Base-by-base conservation (phyloP, 1,140 invertebrate species). In the Ceratitis capitata region DNA sequence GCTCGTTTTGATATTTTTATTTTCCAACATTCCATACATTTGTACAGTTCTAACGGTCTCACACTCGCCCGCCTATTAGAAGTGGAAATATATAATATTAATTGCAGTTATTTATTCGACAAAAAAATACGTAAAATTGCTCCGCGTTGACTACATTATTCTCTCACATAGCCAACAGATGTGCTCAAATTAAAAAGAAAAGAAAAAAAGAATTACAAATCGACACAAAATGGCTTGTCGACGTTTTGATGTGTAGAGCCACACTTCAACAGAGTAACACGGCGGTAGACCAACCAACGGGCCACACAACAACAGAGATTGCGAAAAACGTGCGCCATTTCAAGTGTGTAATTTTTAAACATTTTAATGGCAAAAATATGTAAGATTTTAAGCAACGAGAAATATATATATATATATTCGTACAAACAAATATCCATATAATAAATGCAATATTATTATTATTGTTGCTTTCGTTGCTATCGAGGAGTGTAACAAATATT, bases 251-350 rank as follows among this genome's bases (percentile, higher is more conserved):
- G n/a, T n/a, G n/a, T n/a, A n/a, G n/a, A n/a, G 7, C 26, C 26
- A 23, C 29, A 35, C 12, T 1, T 19, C 1, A 32, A 14, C 32
- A 32, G 29, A 16, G 14, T 19, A 6, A 32, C 19, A 32, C 14
- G 32, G 32, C n/a, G 26, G 10, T 2, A 9, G 29, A 16, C 61
- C n/a, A n/a, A 69, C 19, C 39, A 69, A 69, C 61, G 61, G 39
- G 61, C 61, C 32, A 32, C 61, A 29, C 61, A 32, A 56, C 61
- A 16, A 69, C 35, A 16, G 5, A 29, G 61, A 69, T 32, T 35
- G 16, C 16, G 29, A 19, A 69, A 69, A 69, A 69, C 61, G 61
- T 69, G 61, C 61, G 32, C 61, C 61, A 69, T 69, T 69, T 69
- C 61, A 69, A 69, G n/a, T 69, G 23, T 56, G 51, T 6, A 32